Percentiles rank a stretch among this genome's conserved stretches.
Conservation (phyloP, 2,113 vertebrate species). For the Leucoraja erinaceus region DNA sequence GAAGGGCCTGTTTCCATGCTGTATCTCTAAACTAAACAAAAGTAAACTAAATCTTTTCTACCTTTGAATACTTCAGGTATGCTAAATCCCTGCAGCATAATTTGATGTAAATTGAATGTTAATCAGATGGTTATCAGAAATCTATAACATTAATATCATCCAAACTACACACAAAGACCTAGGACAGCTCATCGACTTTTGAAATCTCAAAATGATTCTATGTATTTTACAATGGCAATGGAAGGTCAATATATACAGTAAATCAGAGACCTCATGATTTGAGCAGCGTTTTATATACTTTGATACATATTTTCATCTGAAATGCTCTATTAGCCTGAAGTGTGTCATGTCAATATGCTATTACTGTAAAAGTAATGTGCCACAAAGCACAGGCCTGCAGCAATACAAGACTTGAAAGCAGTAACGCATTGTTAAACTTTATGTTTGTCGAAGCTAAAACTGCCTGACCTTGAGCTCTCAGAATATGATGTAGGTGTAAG, state of each 20-base stretch:
- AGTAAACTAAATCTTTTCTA: background rate
- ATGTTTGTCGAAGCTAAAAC: background rate
- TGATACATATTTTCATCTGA: background rate
- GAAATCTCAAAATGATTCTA: background rate
- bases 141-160: background rate
- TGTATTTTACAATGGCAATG: background rate
- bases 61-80: background rate
- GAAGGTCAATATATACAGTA: background rate
- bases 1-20: too few species aligned
- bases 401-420: background rate
- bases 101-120: constrained; percentile 12
- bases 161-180: background rate
- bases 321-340: background rate
- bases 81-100: background rate
- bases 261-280: background rate
- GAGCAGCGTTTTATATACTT: background rate
- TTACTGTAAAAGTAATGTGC: background rate
- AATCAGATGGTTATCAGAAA: background rate
- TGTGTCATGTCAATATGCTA: background rate
- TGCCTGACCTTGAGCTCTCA: background rate
- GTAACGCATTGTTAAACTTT: background rate
- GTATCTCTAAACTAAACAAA: too few species aligned
- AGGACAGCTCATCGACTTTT: background rate
- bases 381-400: background rate
- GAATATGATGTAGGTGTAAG: background rate